A percentile compares a stretch with the other conserved stretches of the same genome.
phyloP scores from a whole-genome alignment of 2,797 vertebrate species.

The Parotocinclus haroldoi region DNA sequence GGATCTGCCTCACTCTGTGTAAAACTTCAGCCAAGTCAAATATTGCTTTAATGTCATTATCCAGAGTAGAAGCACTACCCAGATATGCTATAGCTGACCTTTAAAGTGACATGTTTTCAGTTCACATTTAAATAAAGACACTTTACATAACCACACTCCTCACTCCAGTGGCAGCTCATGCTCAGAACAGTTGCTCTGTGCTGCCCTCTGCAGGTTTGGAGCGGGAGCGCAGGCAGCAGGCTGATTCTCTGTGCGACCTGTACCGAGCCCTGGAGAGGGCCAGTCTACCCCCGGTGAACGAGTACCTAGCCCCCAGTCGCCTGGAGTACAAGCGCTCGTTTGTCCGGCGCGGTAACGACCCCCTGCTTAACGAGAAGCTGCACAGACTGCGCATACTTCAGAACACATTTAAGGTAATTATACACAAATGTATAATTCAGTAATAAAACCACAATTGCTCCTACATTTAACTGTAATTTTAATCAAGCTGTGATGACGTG shows the following conservation, averaged over 20 bases:
- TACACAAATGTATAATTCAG: no score
- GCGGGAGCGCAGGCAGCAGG: constrained; percentile 78
- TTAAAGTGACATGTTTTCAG: neutral
- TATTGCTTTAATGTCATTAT: no score
- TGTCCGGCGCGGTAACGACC: constrained; percentile 89
- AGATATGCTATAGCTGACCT: no score
- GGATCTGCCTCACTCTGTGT: no score
- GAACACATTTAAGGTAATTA: constrained; percentile 91
- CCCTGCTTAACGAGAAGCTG: constrained; percentile 93
- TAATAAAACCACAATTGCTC: no score
- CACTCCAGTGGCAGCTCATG: neutral
- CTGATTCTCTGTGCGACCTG: constrained; percentile 92
- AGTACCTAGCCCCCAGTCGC: constrained; percentile 83
- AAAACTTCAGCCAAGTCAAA: no score
- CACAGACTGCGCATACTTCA: constrained; percentile 92
- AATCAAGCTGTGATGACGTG: no score
- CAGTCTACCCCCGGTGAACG: constrained; percentile 84
- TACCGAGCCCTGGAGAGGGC: constrained; percentile 92
- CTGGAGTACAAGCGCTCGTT: constrained; percentile 95
- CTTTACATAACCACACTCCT: neutral
- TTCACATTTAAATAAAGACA: neutral
- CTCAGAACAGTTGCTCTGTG: constrained; percentile 12
- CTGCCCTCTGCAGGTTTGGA: constrained; percentile 54
- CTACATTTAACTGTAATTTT: no score
- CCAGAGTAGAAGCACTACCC: no score